A percentile compares a stretch with the other conserved stretches of the same genome.
These are phyloP conservation scores for Loripinus fragilis DNA, from an alignment of 2,888 invertebrate genomes.

Conservation along the genomic window DNA sequence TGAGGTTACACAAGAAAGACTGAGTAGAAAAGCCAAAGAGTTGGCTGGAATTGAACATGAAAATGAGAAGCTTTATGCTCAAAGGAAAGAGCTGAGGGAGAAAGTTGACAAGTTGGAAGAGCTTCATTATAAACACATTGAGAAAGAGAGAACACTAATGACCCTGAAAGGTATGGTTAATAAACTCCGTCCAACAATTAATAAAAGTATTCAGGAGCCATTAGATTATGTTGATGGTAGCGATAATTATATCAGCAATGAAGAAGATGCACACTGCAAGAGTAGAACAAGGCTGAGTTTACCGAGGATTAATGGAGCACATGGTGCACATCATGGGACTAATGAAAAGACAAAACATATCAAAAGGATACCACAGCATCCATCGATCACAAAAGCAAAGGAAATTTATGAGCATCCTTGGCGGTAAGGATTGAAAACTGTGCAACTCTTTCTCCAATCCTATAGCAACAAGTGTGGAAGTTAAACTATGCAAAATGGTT, in stretches of 20 bases:
- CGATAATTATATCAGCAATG: neutral
- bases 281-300: neutral
- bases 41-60: constrained; percentile 34
- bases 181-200: constrained; percentile 42
- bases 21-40: constrained; percentile 27
- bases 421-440: neutral
- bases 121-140: constrained; percentile 57
- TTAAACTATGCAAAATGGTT: too few species aligned
- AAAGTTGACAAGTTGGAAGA: constrained; percentile 35
- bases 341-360: constrained; percentile 2
- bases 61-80: constrained; percentile 47
- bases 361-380: neutral
- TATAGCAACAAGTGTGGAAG: too few species aligned
- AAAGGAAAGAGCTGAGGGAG: constrained; percentile 35
- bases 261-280: neutral
- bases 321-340: neutral
- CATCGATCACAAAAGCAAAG: constrained; percentile 3
- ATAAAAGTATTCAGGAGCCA: constrained; percentile 20
- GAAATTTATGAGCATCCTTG: constrained; percentile 13
- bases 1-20: constrained; percentile 33
- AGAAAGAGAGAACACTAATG: constrained; percentile 66
- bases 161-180: constrained; percentile 63
- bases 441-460: too few species aligned
- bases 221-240: neutral
- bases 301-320: neutral